Base-by-base conservation (phyloP, 2,888 invertebrate genomes). In the Trimorus sp. region DNA sequence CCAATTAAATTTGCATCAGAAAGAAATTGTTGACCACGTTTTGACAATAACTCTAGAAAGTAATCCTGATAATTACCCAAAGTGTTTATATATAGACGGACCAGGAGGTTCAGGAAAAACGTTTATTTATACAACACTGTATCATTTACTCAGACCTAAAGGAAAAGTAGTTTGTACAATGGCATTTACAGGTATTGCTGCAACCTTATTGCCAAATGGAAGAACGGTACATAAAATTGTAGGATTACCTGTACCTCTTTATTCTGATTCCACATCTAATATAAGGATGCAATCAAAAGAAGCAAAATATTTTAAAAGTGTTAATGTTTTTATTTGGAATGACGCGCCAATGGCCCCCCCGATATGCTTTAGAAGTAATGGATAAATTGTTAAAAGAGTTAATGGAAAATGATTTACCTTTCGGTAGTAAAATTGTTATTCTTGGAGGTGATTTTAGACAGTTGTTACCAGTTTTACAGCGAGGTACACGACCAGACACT, bases 151-250 rank as follows among this genome's bases (percentile, higher is more conserved):
- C 1, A 1, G 12, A 45, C 12, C 45, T 45, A 11, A 11, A 45
- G 45, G 45, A 45, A 45, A 45, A 12, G 12, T 11, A 45, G 26
- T 26, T 3, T 26, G 26, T 26, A 26, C 26, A 26, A 45, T 12
- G 80, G 76, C 76, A 12, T 80, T 60, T 51, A 76, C 80, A 15
- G 76, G 76, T 5, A 80, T 80, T 16, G 80, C 75, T 15, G 70
- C 80, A 62, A 80, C 70, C 15, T 62, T 76, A 56, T 53, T 80
- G 42, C 66, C 76, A 75, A 0, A 87, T n/a, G 92, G 91, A 5
- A 75, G 84, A 71, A 92, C 91, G 12, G 85, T 85, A 0, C 91
- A 91, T 74, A 85, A 85, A 12, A 70, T 83, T 14, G 90, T 90
- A 71, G 83, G 86, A 88, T 42, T 56, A 36, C 54, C 54, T 6